Percentiles rank a stretch among this genome's conserved stretches.
These are phyloP conservation scores for Sarcophaga subvicina DNA, from an alignment of 2,888 invertebrate genomes.

Conservation along the genomic window DNA sequence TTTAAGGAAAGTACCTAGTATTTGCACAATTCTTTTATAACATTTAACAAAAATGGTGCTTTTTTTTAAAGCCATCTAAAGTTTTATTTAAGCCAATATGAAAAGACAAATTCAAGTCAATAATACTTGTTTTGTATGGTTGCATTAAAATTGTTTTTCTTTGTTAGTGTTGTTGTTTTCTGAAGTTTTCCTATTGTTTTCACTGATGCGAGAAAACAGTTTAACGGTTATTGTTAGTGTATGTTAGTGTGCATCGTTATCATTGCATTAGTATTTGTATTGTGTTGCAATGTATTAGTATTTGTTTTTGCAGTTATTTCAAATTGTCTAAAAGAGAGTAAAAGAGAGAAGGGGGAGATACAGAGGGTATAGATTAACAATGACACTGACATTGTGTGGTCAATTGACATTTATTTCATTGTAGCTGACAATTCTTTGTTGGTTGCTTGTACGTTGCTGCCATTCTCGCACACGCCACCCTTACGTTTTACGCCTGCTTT, in stretches of 20 bases:
- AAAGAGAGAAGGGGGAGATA: background rate
- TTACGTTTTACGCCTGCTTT: background rate
- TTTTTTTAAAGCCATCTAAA: slow-evolving; percentile 12
- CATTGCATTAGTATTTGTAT: slow-evolving; percentile 11
- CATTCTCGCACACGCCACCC: background rate
- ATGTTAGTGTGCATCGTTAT: background rate
- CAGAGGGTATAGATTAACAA: slow-evolving; percentile 66
- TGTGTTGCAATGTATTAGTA: background rate
- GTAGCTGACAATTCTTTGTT: slow-evolving; percentile 70
- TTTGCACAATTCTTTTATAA: too few relatives aligned
- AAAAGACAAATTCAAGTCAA: background rate
- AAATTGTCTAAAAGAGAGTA: background rate
- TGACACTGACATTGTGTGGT: slow-evolving; percentile 74
- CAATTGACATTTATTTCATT: slow-evolving; percentile 75
- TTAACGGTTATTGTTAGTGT: slow-evolving; percentile 11
- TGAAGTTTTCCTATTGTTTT: background rate
- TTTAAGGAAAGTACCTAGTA: too few relatives aligned
- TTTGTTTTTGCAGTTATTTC: background rate
- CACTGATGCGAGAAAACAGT: slow-evolving; percentile 13
- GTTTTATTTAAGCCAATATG: background rate
- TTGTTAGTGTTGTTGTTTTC: background rate
- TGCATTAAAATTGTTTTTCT: background rate
- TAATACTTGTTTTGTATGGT: background rate
- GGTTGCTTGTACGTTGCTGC: background rate
- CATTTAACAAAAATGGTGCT: too few relatives aligned